Conservation (phyloP, 2,113 vertebrate genomes). For the Aegithalos caudatus region DNA sequence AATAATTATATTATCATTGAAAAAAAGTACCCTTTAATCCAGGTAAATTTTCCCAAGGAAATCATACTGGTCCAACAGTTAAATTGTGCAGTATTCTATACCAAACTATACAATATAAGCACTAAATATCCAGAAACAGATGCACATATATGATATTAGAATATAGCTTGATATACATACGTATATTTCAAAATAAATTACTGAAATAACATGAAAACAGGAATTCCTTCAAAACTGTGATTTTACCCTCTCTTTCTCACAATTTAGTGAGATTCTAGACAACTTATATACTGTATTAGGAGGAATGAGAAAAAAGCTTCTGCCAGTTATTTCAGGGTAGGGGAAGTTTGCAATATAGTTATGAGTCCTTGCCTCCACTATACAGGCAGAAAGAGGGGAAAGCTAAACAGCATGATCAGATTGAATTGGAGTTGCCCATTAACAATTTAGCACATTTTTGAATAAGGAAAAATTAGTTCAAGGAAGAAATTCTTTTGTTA, state of each 20-base stretch:
- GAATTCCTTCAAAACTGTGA: background rate
- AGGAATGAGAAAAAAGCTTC: background rate
- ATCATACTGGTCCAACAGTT: background rate
- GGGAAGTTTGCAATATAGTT: background rate
- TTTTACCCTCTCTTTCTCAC: background rate
- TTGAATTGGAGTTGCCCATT: background rate
- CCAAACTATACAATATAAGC: background rate
- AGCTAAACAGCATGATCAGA: background rate
- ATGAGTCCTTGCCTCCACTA: background rate
- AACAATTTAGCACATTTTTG: background rate
- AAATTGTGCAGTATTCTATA: background rate
- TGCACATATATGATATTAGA: background rate
- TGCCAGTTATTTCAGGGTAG: background rate
- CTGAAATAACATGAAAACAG: background rate
- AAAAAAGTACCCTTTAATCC: background rate
- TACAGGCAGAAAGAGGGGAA: background rate
- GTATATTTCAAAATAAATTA: background rate
- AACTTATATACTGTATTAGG: background rate
- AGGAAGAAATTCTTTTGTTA: background rate
- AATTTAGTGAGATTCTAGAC: background rate
- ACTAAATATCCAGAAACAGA: background rate
- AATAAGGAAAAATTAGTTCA: background rate
- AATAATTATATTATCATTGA: background rate
- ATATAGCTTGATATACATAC: background rate
- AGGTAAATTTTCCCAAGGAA: background rate